Base-by-base conservation (phyloP, 35 echinoderm and acorn worm genomes). In the Amphiura filiformis region DNA sequence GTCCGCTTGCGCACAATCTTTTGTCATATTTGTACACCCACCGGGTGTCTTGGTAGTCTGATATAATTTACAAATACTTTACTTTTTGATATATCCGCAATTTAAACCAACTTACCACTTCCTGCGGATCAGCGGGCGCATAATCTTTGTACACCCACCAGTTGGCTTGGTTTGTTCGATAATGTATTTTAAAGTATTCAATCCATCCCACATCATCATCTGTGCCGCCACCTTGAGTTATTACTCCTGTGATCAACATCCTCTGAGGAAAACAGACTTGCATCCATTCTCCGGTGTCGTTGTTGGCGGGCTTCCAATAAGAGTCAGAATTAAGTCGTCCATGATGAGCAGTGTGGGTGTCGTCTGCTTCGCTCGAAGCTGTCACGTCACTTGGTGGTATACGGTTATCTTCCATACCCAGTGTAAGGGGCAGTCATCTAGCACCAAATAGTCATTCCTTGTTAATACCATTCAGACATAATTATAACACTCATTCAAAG, bases 141-240 rank as follows among this genome's bases (percentile, higher is more conserved):
- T 77, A 77, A 39, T 90, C 38, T 30, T 38, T 90, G 28, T 83
- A 49, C 9, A 83, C 40, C 89, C 89, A 91, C 82, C 82, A 91
- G 70, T 37, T 56, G 0, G 7, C 36, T 0, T 39, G 34, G 32
- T 91, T 41, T 4, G 23, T 32, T 28, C 57, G 52, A 35, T 91
- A 91, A 22, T 36, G 61, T 23, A 91, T 15, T 20, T 79, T 77
- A 39, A 91, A 86, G 49, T 80, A 38, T 22, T 91, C 89, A 18
- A 91, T 64, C 89, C 89, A 91, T 31, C 89, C 89, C 15, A 31
- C 52, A 41, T 86, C 23, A 33, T 91, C 82, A 31, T 32, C 75
- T 0, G 38, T 36, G 13, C 89, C 82, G 0, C 81, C 83, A 23
- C 89, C 89, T 31, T 86, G 89, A 38, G 84, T 57, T 1, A 86